A percentile compares a stretch with the other conserved stretches of the same genome.
Evolutionary conservation across 2,888 invertebrate species (phyloP).

Genomic region (Lithophane leautieri): DNA sequence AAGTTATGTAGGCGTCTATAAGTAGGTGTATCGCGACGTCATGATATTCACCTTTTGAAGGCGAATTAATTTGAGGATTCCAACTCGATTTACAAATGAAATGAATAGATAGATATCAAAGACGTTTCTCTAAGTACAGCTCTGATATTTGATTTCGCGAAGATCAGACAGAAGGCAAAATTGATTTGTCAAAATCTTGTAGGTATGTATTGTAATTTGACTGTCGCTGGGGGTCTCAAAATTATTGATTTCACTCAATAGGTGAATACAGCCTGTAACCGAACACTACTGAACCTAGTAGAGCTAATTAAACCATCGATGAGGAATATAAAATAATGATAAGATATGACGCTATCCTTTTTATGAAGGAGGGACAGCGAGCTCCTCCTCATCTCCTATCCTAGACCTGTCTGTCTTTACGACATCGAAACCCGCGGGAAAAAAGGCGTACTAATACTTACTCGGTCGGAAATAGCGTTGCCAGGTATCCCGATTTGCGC

Average conservation of each 20-base stretch:
- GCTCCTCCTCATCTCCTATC: background rate
- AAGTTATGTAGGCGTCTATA: constrained; percentile 18
- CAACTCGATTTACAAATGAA: constrained; percentile 75
- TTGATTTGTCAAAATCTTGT: constrained; percentile 71
- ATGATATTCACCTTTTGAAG: constrained; percentile 73
- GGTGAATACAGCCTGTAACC: constrained; percentile 2
- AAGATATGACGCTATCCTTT: background rate
- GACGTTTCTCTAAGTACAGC: constrained; percentile 70
- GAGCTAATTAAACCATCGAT: background rate
- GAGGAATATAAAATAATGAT: background rate
- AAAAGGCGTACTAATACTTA: background rate
- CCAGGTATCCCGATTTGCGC: too few relatives aligned
- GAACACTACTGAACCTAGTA: background rate
- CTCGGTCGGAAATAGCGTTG: too few relatives aligned
- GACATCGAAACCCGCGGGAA: background rate
- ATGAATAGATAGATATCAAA: constrained; percentile 75
- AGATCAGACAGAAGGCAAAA: constrained; percentile 69
- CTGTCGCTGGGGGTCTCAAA: constrained; percentile 44
- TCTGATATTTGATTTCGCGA: constrained; percentile 74
- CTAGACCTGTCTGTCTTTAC: background rate
- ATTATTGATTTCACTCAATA: constrained; percentile 37
- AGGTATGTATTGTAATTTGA: constrained; percentile 60
- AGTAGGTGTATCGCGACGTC: constrained; percentile 49
- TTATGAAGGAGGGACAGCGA: background rate
- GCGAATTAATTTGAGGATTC: constrained; percentile 75